Base-by-base conservation (phyloP, 2,888 invertebrate genomes). In the Malacosoma neustria region DNA sequence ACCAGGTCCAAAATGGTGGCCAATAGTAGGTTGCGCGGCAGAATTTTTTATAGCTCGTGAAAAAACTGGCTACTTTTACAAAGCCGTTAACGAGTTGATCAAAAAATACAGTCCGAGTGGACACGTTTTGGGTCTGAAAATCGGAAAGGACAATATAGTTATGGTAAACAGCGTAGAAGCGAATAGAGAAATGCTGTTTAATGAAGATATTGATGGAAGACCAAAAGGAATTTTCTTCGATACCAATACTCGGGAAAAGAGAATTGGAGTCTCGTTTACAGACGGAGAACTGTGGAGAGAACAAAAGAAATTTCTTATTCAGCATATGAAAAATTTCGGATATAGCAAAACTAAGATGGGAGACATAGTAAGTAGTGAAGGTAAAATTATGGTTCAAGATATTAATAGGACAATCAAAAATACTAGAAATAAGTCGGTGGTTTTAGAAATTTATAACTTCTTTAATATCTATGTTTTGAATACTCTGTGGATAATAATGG, bases 401-500 rank as follows among this genome's bases (percentile, higher is more conserved):
- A 68, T 87, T 11, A 60, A 75, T 7, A 60, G 67, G 2, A 59
- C 69, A 0, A 62, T 86, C 1, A 68, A 72, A 2, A 68, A 58
- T 0, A 60, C 62, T 1, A 66, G 79, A 22, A 5, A 2, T 7
- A 22, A 22, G 5, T 79, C 85, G 32, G 87, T 87, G 0, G 62
- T 89, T 0, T 74, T 92, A 0, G 84, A 89, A 45, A 92, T 95
- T 90, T 89, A 92, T 39, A 90, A 92, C 38, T 87, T 92, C 36
- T 94, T 94, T 53, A 91, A 91, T 13, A 90, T 93, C 0, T 91
- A 93, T 43, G 90, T 94, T 13, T 72, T 95, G 4, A 95, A 95
- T 51, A 92, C 93, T 0, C 67, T 95, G 0, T 95, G 95, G 95
- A 89, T 89, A 34, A 93, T 95, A 93, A 88, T 95, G 88, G 92